phyloP scores from a whole-genome alignment of 2,888 invertebrate species.

The Metellina segmentata region DNA sequence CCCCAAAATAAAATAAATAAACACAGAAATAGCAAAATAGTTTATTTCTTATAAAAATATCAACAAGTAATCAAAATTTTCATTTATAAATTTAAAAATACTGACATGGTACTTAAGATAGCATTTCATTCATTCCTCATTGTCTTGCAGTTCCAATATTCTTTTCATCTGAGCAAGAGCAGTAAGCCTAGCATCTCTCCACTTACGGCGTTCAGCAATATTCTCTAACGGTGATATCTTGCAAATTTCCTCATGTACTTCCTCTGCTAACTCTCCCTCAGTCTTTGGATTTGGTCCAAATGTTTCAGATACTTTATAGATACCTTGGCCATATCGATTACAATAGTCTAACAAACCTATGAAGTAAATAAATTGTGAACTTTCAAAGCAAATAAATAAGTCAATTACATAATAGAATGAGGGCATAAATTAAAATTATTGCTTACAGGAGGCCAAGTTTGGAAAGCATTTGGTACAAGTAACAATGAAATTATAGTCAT shows the following conservation, averaged over 20 bases:
- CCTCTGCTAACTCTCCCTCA: conserved; percentile 85
- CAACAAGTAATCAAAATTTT: too few species aligned
- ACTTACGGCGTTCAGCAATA: conserved; percentile 87
- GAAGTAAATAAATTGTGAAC: conserved; percentile 58
- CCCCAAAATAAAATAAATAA: too few species aligned
- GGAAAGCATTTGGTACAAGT: too few species aligned
- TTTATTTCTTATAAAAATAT: too few species aligned
- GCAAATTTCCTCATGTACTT: conserved; percentile 88
- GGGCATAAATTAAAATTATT: too few species aligned
- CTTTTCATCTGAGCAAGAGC: conserved; percentile 90
- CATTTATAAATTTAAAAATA: too few species aligned
- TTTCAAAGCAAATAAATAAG: background rate
- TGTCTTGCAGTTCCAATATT: conserved; percentile 53
- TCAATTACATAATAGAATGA: background rate
- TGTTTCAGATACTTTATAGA: conserved; percentile 86
- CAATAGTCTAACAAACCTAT: conserved; percentile 85
- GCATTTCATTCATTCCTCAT: background rate
- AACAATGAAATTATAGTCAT: too few species aligned
- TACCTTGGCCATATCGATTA: conserved; percentile 84
- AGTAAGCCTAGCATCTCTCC: conserved; percentile 91
- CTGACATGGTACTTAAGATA: too few species aligned
- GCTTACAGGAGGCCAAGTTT: too few species aligned
- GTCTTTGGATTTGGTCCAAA: conserved; percentile 89
- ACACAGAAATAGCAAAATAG: too few species aligned
- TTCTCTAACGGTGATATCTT: conserved; percentile 88